These are phyloP conservation scores for Cygnus olor DNA, from an alignment of 2,797 vertebrate species.

Conservation along the genomic window DNA sequence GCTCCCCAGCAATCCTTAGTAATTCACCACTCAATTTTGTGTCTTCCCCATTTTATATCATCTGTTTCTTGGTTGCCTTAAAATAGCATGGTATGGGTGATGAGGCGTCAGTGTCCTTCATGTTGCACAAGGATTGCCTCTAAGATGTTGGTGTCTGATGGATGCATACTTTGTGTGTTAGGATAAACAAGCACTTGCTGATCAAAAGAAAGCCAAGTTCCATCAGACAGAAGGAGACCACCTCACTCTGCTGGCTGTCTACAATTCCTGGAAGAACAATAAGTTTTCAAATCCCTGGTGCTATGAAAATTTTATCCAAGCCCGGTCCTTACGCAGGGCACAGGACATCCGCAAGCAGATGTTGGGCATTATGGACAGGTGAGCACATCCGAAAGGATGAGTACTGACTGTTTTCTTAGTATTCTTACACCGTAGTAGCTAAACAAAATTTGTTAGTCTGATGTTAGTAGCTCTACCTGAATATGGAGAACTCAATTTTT, in stretches of 20 bases:
- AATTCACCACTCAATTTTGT: not conserved
- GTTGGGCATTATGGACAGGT: slow-evolving; percentile 99
- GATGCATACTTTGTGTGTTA: slow-evolving; percentile 31
- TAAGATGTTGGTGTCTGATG: fast-evolving
- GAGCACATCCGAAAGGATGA: not conserved
- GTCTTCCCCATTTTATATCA: not conserved
- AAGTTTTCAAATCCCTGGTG: slow-evolving; percentile 99
- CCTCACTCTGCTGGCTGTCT: slow-evolving; percentile 95
- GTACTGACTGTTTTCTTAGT: not conserved
- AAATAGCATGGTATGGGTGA: not conserved
- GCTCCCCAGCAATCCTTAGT: not conserved
- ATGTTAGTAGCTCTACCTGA: not conserved
- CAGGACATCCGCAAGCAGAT: slow-evolving; percentile 99
- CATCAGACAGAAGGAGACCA: slow-evolving; percentile 98
- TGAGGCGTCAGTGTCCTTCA: fast-evolving
- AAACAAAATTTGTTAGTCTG: not conserved
- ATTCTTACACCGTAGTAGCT: not conserved
- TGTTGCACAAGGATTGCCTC: not conserved
- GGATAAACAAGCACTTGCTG: slow-evolving; percentile 98
- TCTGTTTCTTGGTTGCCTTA: not conserved
- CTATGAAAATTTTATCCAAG: slow-evolving; percentile 99
- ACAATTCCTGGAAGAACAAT: slow-evolving; percentile 99
- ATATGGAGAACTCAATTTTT: not conserved
- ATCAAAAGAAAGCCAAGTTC: slow-evolving; percentile 99
- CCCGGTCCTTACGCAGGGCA: slow-evolving; percentile 91